Evolutionary conservation across 2,797 vertebrate genomes (phyloP).

Genomic region (Cyclopterus lumpus): DNA sequence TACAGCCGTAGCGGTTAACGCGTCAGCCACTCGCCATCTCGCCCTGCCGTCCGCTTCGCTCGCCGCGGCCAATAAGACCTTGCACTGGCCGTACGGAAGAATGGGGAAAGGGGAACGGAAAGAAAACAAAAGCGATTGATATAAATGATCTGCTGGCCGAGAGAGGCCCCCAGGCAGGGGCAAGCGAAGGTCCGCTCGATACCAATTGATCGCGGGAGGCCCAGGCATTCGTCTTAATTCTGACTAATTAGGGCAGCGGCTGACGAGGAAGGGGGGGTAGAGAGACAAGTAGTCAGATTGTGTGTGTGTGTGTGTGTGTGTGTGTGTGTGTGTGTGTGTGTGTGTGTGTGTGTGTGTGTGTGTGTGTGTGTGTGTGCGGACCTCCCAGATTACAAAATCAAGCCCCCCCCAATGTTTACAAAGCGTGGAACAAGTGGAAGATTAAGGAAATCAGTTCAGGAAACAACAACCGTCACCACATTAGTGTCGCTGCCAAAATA

Average conservation of each 20-base stretch:
- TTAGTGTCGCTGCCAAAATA: slow-evolving; percentile 78
- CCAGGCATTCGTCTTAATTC: slow-evolving; percentile 88
- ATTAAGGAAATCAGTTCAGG: slow-evolving; percentile 83
- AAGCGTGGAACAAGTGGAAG: slow-evolving; percentile 75
- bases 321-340: slow-evolving; percentile 48
- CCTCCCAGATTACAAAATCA: slow-evolving; percentile 76
- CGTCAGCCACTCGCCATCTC: slow-evolving; percentile 39
- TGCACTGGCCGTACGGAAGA: slow-evolving; percentile 55
- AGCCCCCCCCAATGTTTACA: slow-evolving; percentile 73
- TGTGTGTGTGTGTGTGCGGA: slow-evolving; percentile 52
- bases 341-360: slow-evolving; percentile 51
- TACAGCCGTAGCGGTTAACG: slow-evolving; percentile 34
- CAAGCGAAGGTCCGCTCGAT: slow-evolving; percentile 81
- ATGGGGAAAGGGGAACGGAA: slow-evolving; percentile 47
- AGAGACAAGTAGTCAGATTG: slow-evolving; percentile 62
- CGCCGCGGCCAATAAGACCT: slow-evolving; percentile 51
- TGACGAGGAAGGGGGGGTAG: slow-evolving; percentile 72
- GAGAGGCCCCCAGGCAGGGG: slow-evolving; percentile 75
- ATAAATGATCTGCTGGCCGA: slow-evolving; percentile 84
- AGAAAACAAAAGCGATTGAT: slow-evolving; percentile 83
- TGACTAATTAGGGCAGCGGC: slow-evolving; percentile 84
- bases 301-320: slow-evolving; percentile 47
- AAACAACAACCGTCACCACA: slow-evolving; percentile 79
- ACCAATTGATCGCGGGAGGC: slow-evolving; percentile 84
- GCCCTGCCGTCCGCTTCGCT: slow-evolving; percentile 42